These are phyloP conservation scores for Montipora cactus DNA, from an alignment of 64 coral and sea anemone species.

Conservation along the genomic window DNA sequence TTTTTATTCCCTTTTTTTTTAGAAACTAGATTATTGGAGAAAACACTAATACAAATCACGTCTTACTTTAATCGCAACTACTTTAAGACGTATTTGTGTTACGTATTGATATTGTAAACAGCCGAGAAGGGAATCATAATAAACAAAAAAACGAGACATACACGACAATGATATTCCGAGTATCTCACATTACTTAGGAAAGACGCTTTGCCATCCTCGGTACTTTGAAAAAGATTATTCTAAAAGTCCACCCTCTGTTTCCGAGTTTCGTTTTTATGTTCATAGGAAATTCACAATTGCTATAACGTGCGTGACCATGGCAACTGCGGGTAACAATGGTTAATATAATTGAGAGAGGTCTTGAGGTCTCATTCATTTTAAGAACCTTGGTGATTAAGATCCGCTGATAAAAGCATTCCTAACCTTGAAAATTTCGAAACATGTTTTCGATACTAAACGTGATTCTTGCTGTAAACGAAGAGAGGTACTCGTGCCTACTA, in stretches of 20 bases:
- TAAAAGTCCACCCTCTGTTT: too few species aligned
- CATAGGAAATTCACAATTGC: slow-evolving; percentile 27
- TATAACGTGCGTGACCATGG: not conserved
- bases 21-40: not conserved
- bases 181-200: not conserved
- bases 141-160: not conserved
- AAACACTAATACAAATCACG: not conserved
- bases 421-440: slow-evolving; percentile 6
- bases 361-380: not conserved
- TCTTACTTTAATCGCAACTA: not conserved
- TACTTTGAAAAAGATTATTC: too few species aligned
- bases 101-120: not conserved
- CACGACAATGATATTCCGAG: not conserved
- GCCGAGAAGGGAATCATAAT: not conserved
- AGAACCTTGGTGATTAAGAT: not conserved
- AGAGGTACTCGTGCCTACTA: not conserved
- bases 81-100: not conserved
- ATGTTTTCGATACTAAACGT: not conserved
- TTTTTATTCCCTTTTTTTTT: not conserved
- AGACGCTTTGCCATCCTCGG: too few species aligned
- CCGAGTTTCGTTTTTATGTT: not conserved
- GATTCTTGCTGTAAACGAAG: not conserved
- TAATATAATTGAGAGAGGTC: slow-evolving; percentile 31
- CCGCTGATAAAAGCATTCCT: slow-evolving; percentile 26
- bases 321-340: not conserved